Base-by-base conservation (phyloP, 2,888 invertebrate species). In the Drosophila demipolita region DNA sequence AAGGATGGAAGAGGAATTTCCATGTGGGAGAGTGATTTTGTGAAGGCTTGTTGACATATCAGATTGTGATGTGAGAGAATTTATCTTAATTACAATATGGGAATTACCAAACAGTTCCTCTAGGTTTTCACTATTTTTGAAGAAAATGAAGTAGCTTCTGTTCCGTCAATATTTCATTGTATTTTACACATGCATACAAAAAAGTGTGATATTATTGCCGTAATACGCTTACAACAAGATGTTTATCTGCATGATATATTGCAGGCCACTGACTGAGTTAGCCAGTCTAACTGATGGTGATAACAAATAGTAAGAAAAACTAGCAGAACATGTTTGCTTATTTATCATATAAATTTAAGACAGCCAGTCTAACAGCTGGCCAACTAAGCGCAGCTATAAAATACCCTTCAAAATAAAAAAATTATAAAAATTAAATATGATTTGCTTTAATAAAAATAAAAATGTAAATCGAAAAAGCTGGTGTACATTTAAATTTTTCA, bases 161-260 rank as follows among this genome's bases (percentile, higher is more conserved):
- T 20, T 45, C 15, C 15, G 15, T 4, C 8, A 15, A 50, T 76
- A 76, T 70, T 76, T 71, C 61, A 74, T 66, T 48, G 48, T 53
- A 70, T 75, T 69, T 71, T 80, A 53, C 8, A 65, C 20, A n/a
- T 12, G 12, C 33, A 20, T 12, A n/a, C 33, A 20, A 53, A 65
- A 64, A 66, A 52, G 66, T 69, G 62, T 58, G 67, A 80, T 69
- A 66, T 63, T 55, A 52, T 40, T 73, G 49, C 9, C 40, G 15
- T 50, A 63, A 66, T 36, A 60, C 65, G 60, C 55, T 38, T 45
- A 55, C 23, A 50, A 26, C 36, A 74, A 63, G 82, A 87, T 82
- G 68, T 45, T 54, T 83, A 83, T 87, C 87, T 71, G 49, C 40
- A 60, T 67, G 68, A 83, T 57, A 77, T 68, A 82, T 78, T 69